Conservation (phyloP, 2,888 invertebrate genomes). For the Rhyacophila evoluta region DNA sequence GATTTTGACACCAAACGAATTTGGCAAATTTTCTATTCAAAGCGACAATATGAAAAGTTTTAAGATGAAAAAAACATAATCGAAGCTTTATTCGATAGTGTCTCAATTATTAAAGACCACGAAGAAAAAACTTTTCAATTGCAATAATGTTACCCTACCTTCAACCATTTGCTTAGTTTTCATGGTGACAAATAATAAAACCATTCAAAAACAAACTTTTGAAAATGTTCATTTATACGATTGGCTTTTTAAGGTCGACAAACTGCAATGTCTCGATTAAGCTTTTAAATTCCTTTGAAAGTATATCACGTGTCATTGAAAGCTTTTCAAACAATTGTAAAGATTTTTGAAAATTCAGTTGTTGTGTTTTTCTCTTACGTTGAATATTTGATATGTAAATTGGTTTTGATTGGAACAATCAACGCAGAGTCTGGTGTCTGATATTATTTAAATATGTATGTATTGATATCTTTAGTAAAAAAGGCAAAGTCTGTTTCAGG, state of each 20-base stretch:
- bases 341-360: neutral
- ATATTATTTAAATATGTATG: no score
- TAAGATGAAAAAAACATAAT: no score
- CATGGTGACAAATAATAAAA: neutral
- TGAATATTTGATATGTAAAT: neutral
- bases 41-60: no score
- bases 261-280: neutral
- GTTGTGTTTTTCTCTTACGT: neutral
- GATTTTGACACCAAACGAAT: no score
- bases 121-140: no score
- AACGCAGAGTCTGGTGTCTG: neutral
- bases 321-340: neutral
- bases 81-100: no score
- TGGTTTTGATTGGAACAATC: neutral
- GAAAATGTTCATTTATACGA: neutral
- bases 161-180: no score
- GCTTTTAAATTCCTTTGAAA: neutral
- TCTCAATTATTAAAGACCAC: no score
- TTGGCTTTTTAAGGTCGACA: neutral
- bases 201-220: neutral
- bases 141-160: no score
- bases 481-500: no score
- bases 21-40: no score
- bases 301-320: neutral
- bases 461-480: no score